Evolutionary conservation across 2,888 invertebrate species (phyloP), one percentile per base, ranked within the genome.

Genomic region (Philopedon plagiatum): DNA sequence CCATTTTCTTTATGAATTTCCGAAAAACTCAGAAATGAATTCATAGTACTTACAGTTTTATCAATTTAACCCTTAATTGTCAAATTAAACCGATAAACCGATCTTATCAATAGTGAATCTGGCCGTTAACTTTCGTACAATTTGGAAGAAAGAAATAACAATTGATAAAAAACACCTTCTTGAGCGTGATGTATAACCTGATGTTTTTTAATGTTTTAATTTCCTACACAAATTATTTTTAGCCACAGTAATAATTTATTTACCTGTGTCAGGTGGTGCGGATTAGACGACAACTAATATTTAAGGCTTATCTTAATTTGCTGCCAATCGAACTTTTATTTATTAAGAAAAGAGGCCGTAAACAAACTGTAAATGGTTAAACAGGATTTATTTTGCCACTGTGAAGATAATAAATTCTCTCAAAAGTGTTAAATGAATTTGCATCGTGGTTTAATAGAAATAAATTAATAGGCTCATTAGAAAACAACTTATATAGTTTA

Each of bases 261-360:
- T 5, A 5, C 13, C 9, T 7, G 23, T 54, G 54, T 61, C 68
- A 61, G 54, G 68, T 75, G 64, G 65, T 73, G 76, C 71, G 76
- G 74, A 76, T 77, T 77, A 77, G 77, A 76, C 75, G 79, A 78
- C 78, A 80, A 76, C 76, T 77, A 76, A 80, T 79, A 79, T 79
- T 80, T 80, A 79, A 80, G 57, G 80, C 79, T 80, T 80, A 80
- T 80, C 80, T 80, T 78, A 80, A 80, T 79, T 79, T 75, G 78
- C 79, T 77, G 80, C 78, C 80, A 77, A 75, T 77, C 29, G 57
- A 19, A 49, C 63, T 63, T 63, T 63, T 63, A 63, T 70, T 70
- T 63, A 63, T 70, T 63, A 63, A 58, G 23, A 34, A 63, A 23
- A 8, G 32, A 19, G 21, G 21, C 58, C 44, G 63, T 67, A 67